phyloP scores from a whole-genome alignment of 2,888 invertebrate genomes.

The Apamea monoglypha region DNA sequence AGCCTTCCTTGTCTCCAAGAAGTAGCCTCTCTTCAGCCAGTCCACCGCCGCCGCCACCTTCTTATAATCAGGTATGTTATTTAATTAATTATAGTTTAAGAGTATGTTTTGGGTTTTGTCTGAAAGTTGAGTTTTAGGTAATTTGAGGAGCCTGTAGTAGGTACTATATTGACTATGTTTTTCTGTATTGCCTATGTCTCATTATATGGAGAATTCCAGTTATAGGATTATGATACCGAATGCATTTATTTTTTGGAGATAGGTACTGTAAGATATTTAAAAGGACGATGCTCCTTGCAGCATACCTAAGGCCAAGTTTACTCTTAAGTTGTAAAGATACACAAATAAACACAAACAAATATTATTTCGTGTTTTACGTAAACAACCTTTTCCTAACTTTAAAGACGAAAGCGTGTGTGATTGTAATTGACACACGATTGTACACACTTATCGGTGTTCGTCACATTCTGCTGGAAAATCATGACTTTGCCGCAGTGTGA shows the following conservation, averaged over 20 bases:
- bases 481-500: conserved; percentile 20
- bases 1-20: conserved; percentile 95
- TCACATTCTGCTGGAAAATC: conserved; percentile 41
- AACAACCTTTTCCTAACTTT: conserved; percentile 41
- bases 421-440: conserved; percentile 54
- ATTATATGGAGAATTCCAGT: neutral
- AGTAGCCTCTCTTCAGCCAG: conserved; percentile 97
- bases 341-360: neutral
- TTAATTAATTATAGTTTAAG: neutral
- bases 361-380: conserved; percentile 18
- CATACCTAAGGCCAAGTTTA: neutral
- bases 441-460: conserved; percentile 47
- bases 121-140: neutral
- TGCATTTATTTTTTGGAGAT: neutral
- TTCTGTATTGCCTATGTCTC: neutral
- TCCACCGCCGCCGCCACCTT: conserved; percentile 93
- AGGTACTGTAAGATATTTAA: neutral
- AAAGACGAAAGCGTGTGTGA: conserved; percentile 60
- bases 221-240: neutral
- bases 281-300: neutral
- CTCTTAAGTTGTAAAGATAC: neutral
- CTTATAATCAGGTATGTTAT: conserved; percentile 83
- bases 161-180: neutral
- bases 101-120: neutral
- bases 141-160: neutral